These are phyloP conservation scores for Daptonema setosum DNA, from an alignment of 2,888 invertebrate species.

Conservation along the genomic window DNA sequence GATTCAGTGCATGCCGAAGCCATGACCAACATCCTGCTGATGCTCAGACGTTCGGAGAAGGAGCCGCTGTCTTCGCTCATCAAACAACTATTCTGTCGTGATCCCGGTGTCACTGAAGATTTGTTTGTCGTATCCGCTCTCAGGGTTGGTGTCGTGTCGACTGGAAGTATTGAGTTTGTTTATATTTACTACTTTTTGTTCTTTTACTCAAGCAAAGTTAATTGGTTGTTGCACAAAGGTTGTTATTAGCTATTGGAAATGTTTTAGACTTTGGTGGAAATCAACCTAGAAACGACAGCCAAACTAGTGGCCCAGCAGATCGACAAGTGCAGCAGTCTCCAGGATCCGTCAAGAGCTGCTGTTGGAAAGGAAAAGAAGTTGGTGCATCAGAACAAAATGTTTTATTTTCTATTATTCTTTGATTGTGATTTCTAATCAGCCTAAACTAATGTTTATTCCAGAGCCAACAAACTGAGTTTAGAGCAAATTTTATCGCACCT, in stretches of 20 bases:
- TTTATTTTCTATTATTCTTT: too few relatives aligned
- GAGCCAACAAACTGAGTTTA: too few relatives aligned
- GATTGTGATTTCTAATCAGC: too few relatives aligned
- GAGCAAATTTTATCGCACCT: too few relatives aligned
- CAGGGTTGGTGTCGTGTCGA: conserved; percentile 30
- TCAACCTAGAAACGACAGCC: background rate
- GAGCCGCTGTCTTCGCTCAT: conserved; percentile 65
- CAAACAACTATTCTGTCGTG: conserved; percentile 47
- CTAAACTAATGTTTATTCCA: background rate
- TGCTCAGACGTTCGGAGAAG: conserved; percentile 48
- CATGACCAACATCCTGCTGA: conserved; percentile 59
- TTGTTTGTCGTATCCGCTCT: conserved; percentile 68
- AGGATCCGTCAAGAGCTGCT: background rate
- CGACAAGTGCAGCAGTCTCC: background rate
- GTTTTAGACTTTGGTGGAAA: background rate
- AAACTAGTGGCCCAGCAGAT: background rate
- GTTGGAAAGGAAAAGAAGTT: background rate
- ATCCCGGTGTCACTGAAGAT: conserved; percentile 38
- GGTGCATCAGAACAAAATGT: too few relatives aligned
- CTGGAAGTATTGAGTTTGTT: too few relatives aligned
- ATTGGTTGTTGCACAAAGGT: too few relatives aligned
- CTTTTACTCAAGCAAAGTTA: too few relatives aligned
- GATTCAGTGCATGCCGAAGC: conserved; percentile 72
- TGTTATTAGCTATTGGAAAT: background rate
- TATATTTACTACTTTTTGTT: too few relatives aligned